Evolutionary conservation across 2,888 invertebrate species (phyloP), one percentile per base, ranked within the genome.

Genomic region (Emmelina monodactyla): DNA sequence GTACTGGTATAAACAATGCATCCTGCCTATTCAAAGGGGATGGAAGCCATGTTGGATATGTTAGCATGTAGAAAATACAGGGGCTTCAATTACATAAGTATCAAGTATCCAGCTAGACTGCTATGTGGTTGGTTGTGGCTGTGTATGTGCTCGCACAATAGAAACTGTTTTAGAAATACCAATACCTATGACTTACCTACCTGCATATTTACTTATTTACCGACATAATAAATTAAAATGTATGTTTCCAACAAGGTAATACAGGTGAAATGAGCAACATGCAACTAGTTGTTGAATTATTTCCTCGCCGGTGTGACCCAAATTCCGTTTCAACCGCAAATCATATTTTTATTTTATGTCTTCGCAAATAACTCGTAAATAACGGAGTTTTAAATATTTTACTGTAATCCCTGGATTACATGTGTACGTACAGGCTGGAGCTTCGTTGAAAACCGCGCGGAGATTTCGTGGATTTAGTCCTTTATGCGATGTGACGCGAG

Each of bases 1-100:
- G 72, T 62, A 63, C 57, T 47, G 50, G 61, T 59, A 61, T 61
- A 62, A 63, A 72, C 72, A 75, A 71, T 68, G 58, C 25, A 7
- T 51, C 53, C 47, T 49, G 51, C 45, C 40, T 45, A 46, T 41
- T 43, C 44, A 44, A 39, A 45, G 56, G 61, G 60, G 25, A 39
- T 40, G 49, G 58, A 53, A 53, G 63, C 66, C 67, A 68, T 70
- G 53, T 60, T 66, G 52, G 44, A 49, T 47, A n/a, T n/a, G n/a
- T n/a, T n/a, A n/a, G n/a, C n/a, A n/a, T n/a, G n/a, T n/a, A n/a
- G n/a, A n/a, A n/a, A n/a, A n/a, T n/a, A n/a, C n/a, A n/a, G n/a
- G n/a, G n/a, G n/a, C n/a, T n/a, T n/a, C n/a, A n/a, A n/a, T n/a
- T n/a, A n/a, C n/a, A n/a, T n/a, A n/a, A n/a, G n/a, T n/a, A n/a